Percentiles rank a stretch among this genome's conserved stretches.
phyloP scores from a whole-genome alignment of 2,113 vertebrate species.

The Malaclemys terrapin region DNA sequence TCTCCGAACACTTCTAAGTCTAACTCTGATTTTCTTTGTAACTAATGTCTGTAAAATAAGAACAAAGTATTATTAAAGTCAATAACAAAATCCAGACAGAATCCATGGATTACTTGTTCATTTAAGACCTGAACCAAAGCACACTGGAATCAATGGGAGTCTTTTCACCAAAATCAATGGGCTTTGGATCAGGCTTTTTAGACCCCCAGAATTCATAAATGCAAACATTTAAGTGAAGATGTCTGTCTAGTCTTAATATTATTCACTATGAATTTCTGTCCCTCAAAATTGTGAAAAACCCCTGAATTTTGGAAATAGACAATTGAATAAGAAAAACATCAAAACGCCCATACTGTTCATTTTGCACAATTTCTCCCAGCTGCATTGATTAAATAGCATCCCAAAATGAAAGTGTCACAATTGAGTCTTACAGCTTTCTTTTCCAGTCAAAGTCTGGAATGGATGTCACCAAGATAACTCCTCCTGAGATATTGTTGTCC shows the following conservation, averaged over 20 bases:
- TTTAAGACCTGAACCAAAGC: neutral
- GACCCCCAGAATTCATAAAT: neutral
- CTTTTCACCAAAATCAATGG: fast-evolving
- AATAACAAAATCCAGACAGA: neutral
- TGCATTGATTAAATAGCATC: neutral
- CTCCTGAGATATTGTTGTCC: neutral
- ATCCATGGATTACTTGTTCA: neutral
- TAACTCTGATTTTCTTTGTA: neutral
- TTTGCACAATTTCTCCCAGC: neutral
- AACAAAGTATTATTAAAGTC: neutral
- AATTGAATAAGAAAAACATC: neutral
- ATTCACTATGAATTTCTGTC: neutral
- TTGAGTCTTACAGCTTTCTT: neutral
- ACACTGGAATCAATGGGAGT: neutral
- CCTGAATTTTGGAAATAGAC: neutral
- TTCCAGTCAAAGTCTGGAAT: neutral
- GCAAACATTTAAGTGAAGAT: neutral
- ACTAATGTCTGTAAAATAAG: neutral
- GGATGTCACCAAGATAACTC: neutral
- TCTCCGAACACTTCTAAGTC: neutral
- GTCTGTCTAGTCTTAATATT: neutral
- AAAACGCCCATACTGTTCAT: no score
- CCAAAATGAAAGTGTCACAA: neutral
- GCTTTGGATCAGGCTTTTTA: neutral
- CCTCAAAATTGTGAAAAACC: neutral